Conservation (phyloP, 2,888 invertebrate species). For the Athalia cordata region DNA sequence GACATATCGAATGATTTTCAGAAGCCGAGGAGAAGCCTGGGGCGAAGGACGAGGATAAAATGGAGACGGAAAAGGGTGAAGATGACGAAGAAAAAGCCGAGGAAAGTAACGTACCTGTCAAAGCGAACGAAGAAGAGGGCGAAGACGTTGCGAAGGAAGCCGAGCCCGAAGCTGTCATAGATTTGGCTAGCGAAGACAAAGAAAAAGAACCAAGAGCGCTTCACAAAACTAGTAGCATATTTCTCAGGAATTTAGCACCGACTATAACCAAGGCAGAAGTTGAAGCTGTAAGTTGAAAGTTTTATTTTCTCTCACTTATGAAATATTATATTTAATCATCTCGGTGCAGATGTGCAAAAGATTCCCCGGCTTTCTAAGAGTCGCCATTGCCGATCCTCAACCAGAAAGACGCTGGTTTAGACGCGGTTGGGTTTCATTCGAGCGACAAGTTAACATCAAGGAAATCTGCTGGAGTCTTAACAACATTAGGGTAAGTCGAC, state of each 20-base stretch:
- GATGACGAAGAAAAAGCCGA: conserved; percentile 66
- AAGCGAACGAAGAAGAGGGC: conserved; percentile 75
- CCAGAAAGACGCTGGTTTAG: conserved; percentile 97
- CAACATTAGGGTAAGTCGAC: conserved; percentile 85
- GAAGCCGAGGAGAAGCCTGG: conserved; percentile 56
- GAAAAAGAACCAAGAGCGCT: conserved; percentile 81
- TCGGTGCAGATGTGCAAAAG: conserved; percentile 86
- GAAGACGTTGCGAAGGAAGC: conserved; percentile 68
- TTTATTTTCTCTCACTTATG: neutral
- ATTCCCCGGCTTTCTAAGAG: conserved; percentile 94
- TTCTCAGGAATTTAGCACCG: conserved; percentile 95
- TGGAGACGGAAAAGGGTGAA: conserved; percentile 60
- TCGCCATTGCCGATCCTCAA: conserved; percentile 97
- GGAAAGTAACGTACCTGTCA: conserved; percentile 64
- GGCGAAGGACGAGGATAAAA: conserved; percentile 61
- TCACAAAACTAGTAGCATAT: conserved; percentile 98
- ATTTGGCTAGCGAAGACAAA: conserved; percentile 71
- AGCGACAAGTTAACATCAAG: conserved; percentile 97
- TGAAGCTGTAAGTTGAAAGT: conserved; percentile 84
- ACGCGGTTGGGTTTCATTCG: conserved; percentile 98
- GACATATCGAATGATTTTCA: conserved; percentile 23
- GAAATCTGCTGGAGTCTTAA: conserved; percentile 99
- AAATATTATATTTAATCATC: conserved; percentile 18
- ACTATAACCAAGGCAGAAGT: conserved; percentile 97
- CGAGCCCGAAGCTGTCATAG: conserved; percentile 71